A percentile compares a stretch with the other conserved stretches of the same genome.
Conservation (phyloP, 1,140 invertebrate species). For the Copidosoma floridanum region DNA sequence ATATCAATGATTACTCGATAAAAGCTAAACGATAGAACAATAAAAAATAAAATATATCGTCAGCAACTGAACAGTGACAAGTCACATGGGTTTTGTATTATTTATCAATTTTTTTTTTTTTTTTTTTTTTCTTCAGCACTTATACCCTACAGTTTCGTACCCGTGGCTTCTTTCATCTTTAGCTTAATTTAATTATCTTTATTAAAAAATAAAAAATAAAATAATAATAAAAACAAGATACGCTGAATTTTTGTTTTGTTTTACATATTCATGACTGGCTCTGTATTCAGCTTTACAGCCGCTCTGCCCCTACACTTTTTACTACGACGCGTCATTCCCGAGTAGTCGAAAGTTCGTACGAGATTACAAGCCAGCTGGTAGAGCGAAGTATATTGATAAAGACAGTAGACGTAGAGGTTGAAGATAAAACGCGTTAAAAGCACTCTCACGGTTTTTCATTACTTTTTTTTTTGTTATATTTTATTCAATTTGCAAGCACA, state of each 20-base stretch:
- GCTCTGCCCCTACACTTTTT: neutral
- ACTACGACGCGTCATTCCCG: neutral
- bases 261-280: too few relatives aligned
- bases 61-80: constrained; percentile 31
- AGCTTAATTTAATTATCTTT: too few relatives aligned
- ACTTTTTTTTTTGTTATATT: too few relatives aligned
- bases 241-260: constrained; percentile 14
- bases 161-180: neutral
- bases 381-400: too few relatives aligned
- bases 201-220: too few relatives aligned
- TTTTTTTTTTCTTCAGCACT: constrained; percentile 22
- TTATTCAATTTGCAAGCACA: constrained; percentile 29
- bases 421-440: constrained; percentile 29
- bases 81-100: constrained; percentile 22
- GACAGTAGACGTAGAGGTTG: constrained; percentile 21
- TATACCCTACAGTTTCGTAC: constrained; percentile 14
- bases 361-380: too few relatives aligned
- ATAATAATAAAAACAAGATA: too few relatives aligned
- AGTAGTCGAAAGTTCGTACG: constrained; percentile 4
- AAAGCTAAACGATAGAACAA: constrained; percentile 32
- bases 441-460: constrained; percentile 24
- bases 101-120: too few relatives aligned
- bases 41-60: constrained; percentile 35
- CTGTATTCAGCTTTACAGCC: neutral
- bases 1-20: constrained; percentile 31